phyloP scores from a whole-genome alignment of 2,888 invertebrate species.

The Caenorhabditis zanzibari region DNA sequence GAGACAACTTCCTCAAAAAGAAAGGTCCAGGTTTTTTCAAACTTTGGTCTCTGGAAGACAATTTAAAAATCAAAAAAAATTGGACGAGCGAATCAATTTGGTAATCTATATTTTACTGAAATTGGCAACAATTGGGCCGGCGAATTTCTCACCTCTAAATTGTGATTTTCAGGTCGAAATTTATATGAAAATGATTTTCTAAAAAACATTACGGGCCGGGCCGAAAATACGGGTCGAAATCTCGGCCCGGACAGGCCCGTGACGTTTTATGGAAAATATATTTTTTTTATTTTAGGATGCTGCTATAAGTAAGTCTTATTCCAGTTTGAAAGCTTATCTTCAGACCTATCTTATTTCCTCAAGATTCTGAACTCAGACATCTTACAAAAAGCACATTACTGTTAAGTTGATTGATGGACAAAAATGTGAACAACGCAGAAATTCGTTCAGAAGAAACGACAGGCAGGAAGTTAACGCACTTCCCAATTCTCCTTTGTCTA shows the following conservation, averaged over 20 bases:
- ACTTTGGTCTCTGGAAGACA: not conserved
- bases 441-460: constrained; percentile 13
- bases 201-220: too few species aligned
- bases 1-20: constrained; percentile 12
- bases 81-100: too few species aligned
- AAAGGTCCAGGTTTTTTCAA: not conserved
- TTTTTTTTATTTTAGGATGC: not conserved
- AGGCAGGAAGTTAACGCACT: constrained; percentile 27
- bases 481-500: constrained; percentile 30
- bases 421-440: constrained; percentile 11
- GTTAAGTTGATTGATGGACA: constrained; percentile 43
- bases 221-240: too few species aligned
- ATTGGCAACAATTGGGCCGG: too few species aligned
- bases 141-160: too few species aligned
- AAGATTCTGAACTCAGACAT: not conserved
- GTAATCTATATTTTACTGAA: too few species aligned
- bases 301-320: not conserved
- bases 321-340: too few species aligned
- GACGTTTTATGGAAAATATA: too few species aligned
- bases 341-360: not conserved
- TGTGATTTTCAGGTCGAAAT: too few species aligned
- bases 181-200: too few species aligned
- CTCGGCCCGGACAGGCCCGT: too few species aligned
- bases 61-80: not conserved
- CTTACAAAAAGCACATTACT: not conserved